These are phyloP conservation scores for Conus canariensis DNA, from an alignment of 2,888 invertebrate genomes.

Conservation along the genomic window DNA sequence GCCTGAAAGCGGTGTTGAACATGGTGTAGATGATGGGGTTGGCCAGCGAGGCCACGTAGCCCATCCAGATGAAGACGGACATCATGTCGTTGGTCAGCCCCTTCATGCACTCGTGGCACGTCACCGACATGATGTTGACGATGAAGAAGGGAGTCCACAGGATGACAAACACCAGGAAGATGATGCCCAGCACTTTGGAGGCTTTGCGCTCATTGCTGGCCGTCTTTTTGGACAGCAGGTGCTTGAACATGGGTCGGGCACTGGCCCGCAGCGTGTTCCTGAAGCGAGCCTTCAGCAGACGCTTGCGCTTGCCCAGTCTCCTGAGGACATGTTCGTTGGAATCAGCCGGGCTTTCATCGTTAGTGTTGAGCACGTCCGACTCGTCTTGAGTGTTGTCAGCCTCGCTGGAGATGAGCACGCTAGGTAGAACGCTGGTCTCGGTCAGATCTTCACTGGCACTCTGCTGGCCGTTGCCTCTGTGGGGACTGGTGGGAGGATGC, in stretches of 20 bases:
- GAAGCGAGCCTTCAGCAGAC: slow-evolving; percentile 48
- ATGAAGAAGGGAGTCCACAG: slow-evolving; percentile 78
- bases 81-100: slow-evolving; percentile 68
- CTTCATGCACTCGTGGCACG: slow-evolving; percentile 67
- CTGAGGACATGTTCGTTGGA: neutral
- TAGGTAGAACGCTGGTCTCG: slow-evolving; percentile 44
- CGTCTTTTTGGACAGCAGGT: slow-evolving; percentile 66
- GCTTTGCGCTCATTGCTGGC: slow-evolving; percentile 77
- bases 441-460: slow-evolving; percentile 34
- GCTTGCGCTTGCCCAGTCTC: slow-evolving; percentile 19
- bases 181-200: slow-evolving; percentile 78
- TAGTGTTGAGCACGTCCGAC: slow-evolving; percentile 39
- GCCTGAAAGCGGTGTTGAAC: slow-evolving; percentile 77
- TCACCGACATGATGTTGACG: slow-evolving; percentile 73
- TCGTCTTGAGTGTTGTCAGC: slow-evolving; percentile 51
- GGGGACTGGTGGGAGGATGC: slow-evolving; percentile 43
- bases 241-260: slow-evolving; percentile 48
- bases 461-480: neutral
- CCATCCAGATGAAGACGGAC: slow-evolving; percentile 77
- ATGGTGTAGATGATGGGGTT: slow-evolving; percentile 79
- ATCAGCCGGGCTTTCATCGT: slow-evolving; percentile 42
- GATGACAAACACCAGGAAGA: slow-evolving; percentile 77
- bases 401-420: slow-evolving; percentile 50
- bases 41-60: slow-evolving; percentile 76
- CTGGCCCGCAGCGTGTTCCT: slow-evolving; percentile 52